Evolutionary conservation across 1,140 invertebrate species (phyloP), one percentile per base, ranked within the genome.

Genomic region (Eueides isabella): DNA sequence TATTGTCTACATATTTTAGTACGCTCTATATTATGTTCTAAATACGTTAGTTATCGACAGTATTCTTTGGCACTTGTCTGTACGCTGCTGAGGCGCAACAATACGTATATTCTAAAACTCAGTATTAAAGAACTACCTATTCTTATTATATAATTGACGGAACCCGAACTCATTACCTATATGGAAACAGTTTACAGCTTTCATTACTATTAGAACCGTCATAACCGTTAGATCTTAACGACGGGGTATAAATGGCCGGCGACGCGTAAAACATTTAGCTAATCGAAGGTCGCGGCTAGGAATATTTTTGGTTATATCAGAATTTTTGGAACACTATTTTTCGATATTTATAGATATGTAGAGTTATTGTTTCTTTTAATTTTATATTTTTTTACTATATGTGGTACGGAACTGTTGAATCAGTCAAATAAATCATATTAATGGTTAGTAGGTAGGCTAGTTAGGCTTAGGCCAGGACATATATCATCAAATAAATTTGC

Each of bases 141-240:
- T 48, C 30, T 68, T 19, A 44, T 6, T n/a, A 44, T 16, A 44
- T 19, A 7, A 44, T 44, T 16, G n/a, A 44, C 5, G 6, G 19
- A 48, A 44, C 1, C 19, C 68, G 23, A 11, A 62, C 29, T 69
- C 67, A 71, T 71, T 71, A 71, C 68, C 33, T 69, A 41, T 30
- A 67, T 69, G 67, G 48, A 16, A 33, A 69, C 67, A 55, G 23
- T 67, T 68, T 71, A 41, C 55, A 41, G 44, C 28, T 67, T 29
- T n/a, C 38, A 61, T 73, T 70, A 63, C 66, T 63, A 77, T 68
- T 44, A 29, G 61, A 66, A 14, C 79, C 74, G 75, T 81, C 86
- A 87, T 91, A 90, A 89, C 88, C 81, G 82, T 90, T 85, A 85
- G 82, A 77, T 74, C 62, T 84, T 88, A 90, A 90, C 86, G 89